phyloP scores from a whole-genome alignment of 2,797 vertebrate genomes.

The Podarcis siculus region DNA sequence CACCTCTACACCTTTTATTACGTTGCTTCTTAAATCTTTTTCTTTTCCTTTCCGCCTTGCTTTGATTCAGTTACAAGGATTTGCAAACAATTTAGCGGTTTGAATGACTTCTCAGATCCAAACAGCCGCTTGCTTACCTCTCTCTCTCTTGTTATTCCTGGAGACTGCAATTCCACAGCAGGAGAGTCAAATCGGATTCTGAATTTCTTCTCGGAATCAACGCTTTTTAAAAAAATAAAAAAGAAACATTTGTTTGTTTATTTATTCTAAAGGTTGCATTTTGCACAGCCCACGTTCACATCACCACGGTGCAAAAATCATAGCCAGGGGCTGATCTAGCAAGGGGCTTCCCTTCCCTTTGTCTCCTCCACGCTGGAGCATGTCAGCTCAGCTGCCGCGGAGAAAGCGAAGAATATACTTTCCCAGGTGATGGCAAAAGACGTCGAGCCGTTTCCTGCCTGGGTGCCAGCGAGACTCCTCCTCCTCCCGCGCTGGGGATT shows the following conservation, averaged over 20 bases:
- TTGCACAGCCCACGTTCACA: slow-evolving; percentile 24
- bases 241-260: background rate
- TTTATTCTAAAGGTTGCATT: slow-evolving; percentile 16
- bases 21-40: background rate
- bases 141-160: background rate
- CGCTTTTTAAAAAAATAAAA: accelerated
- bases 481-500: slow-evolving; percentile 14
- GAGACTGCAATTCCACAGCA: background rate
- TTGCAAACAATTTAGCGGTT: slow-evolving; percentile 28
- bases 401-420: slow-evolving; percentile 70
- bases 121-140: slow-evolving; percentile 35
- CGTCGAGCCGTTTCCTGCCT: slow-evolving; percentile 66
- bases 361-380: slow-evolving; percentile 63
- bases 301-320: slow-evolving; percentile 39
- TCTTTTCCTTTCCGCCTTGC: slow-evolving; percentile 16
- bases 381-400: slow-evolving; percentile 66
- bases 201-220: slow-evolving; percentile 24
- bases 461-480: slow-evolving; percentile 51
- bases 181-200: slow-evolving; percentile 51
- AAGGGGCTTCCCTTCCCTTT: slow-evolving; percentile 60
- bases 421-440: slow-evolving; percentile 68
- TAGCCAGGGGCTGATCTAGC: slow-evolving; percentile 50
- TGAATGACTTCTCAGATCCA: slow-evolving; percentile 33
- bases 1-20: slow-evolving; percentile 5
- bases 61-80: slow-evolving; percentile 13